phyloP scores from a whole-genome alignment of 2,113 vertebrate genomes.

The Oryzias celebensis region DNA sequence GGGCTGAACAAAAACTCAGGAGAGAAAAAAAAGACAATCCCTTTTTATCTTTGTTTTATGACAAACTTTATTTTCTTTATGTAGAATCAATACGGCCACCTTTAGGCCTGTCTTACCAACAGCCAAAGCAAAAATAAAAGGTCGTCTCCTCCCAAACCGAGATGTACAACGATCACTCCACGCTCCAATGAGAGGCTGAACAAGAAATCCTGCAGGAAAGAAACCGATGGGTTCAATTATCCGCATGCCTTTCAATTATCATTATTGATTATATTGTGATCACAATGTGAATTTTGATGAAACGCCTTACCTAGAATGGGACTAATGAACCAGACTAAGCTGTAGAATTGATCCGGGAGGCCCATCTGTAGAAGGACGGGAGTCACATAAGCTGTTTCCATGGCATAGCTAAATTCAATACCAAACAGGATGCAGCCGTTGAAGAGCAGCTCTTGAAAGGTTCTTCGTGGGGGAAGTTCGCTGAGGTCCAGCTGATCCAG shows the following conservation, averaged over 20 bases:
- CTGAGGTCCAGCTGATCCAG: conserved; percentile 86
- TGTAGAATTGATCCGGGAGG: conserved; percentile 93
- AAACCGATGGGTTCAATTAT: not conserved
- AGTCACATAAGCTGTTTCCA: conserved; percentile 98
- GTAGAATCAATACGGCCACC: not conserved
- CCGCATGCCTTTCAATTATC: no score
- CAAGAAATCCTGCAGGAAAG: conserved; percentile 85
- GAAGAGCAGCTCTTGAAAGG: conserved; percentile 89
- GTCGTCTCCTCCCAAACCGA: conserved; percentile 90
- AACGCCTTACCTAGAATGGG: conserved; percentile 88
- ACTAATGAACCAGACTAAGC: conserved; percentile 98
- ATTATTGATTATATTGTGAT: no score
- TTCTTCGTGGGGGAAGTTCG: conserved; percentile 87
- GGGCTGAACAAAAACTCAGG: not conserved
- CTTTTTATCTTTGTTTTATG: not conserved
- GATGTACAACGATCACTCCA: conserved; percentile 97
- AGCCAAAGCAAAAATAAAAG: conserved; percentile 94
- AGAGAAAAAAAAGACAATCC: not conserved
- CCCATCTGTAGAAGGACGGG: conserved; percentile 96
- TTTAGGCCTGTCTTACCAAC: conserved; percentile 78
- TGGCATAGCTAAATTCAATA: conserved; percentile 97
- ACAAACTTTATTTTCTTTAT: not conserved
- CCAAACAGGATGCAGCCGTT: conserved; percentile 95
- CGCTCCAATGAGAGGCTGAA: conserved; percentile 93
- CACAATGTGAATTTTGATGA: no score